These are phyloP conservation scores for Lasioglossum calceatum DNA, from an alignment of 2,888 invertebrate species.

Conservation along the genomic window DNA sequence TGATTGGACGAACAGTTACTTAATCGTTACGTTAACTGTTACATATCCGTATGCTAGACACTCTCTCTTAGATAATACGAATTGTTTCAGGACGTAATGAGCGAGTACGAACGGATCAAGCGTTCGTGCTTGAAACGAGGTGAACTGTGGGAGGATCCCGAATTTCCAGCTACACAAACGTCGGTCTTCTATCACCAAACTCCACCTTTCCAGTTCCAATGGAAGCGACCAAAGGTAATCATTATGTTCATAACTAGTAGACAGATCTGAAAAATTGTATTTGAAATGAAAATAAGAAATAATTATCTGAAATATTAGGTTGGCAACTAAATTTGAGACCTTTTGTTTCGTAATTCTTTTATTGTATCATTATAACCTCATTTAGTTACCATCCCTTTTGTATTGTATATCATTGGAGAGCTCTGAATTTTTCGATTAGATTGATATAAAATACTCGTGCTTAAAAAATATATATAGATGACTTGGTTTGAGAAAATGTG, in stretches of 20 bases:
- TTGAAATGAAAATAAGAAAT: no score
- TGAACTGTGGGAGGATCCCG: constrained; percentile 95
- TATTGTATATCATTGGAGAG: no score
- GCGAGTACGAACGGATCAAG: constrained; percentile 94
- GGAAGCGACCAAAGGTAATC: constrained; percentile 93
- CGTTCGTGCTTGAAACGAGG: constrained; percentile 91
- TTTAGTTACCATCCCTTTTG: no score
- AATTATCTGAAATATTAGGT: no score
- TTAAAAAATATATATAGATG: no score
- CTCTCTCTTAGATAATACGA: background rate
- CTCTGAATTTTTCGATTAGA: no score
- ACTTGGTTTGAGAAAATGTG: no score
- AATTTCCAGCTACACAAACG: constrained; percentile 94
- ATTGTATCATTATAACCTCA: no score
- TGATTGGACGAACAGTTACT: constrained; percentile 1
- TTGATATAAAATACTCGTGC: no score
- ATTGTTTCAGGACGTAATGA: constrained; percentile 86
- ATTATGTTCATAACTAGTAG: background rate
- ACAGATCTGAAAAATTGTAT: no score
- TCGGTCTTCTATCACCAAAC: constrained; percentile 97
- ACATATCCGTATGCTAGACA: background rate
- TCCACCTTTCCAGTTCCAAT: constrained; percentile 96
- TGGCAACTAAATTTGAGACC: no score
- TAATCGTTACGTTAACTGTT: constrained; percentile 24
- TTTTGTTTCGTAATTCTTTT: no score